Base-by-base conservation (phyloP, 2,113 vertebrate genomes). In the Phylloscopus whistleri region DNA sequence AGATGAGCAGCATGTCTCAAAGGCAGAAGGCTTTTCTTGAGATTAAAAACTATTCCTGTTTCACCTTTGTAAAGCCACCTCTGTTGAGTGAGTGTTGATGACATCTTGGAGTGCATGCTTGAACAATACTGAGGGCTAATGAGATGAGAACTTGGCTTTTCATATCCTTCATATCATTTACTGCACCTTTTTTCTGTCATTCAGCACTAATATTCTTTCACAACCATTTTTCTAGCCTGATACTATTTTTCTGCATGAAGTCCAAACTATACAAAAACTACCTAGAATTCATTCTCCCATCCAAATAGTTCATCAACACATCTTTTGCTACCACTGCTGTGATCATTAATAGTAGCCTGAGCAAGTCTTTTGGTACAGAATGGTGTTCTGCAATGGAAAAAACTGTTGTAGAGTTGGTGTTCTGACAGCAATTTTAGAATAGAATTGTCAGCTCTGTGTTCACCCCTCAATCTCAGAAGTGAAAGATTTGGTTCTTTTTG, bases 121-220 rank as follows among this genome's bases (percentile, higher is more conserved):
- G 66, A 68, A 23, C 21, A 41, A 5, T 13, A 41, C 24, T 3
- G 4, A 31, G 30, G 19, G 46, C 19, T 79, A 64, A 58, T 17
- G 75, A 62, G 41, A 20, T 51, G 33, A 89, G 68, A 70, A 35
- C 20, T 30, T 73, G 35, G 27, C 9, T 87, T 92, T 77, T 59
- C 60, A 2, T 33, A 22, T 46, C 17, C 30, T 58, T 6, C 0
- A 0, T 13, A 2, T 44, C 86, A 41, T 41, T 41, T 41, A 13
- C 41, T 41, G 41, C 41, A 69, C 35, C 17, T 84, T 87, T 78
- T 31, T 74, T 43, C 46, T 78, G 69, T 76, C 27, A 26, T 79
- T 86, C 27, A 79, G 28, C 30, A 33, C 13, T 77, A 11, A 31
- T 44, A 10, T 7, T 70, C 21, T 55, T 63, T 76, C 66, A 26